phyloP scores from a whole-genome alignment of 2,797 vertebrate genomes.

The Bradypodion ventrale region DNA sequence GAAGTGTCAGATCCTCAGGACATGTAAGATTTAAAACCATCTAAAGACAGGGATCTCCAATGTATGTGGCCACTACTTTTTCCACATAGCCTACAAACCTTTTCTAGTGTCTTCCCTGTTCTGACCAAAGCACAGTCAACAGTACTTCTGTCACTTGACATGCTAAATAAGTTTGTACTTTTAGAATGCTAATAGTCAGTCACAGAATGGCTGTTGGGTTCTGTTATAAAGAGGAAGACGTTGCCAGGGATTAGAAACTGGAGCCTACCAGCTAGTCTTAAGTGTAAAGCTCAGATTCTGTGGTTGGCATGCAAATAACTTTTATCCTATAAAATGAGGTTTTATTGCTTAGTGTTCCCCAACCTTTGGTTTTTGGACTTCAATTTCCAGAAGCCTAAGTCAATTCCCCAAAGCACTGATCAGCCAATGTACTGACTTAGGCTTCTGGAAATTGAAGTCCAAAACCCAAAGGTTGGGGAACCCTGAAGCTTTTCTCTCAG shows the following conservation, averaged over 20 bases:
- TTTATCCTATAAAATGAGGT: neutral
- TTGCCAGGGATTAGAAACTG: neutral
- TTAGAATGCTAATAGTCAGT: no score
- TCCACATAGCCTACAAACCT: no score
- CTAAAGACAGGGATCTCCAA: fast-evolving
- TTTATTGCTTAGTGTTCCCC: neutral
- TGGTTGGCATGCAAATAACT: neutral
- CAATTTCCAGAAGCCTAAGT: no score
- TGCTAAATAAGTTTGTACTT: no score
- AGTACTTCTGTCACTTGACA: no score
- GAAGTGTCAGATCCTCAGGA: constrained; percentile 93
- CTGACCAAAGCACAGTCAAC: neutral
- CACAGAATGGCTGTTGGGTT: neutral
- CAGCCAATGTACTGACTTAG: no score
- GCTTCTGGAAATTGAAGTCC: no score
- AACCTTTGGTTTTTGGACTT: no score
- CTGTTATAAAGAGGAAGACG: neutral
- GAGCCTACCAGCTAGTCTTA: neutral
- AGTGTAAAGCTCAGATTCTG: neutral
- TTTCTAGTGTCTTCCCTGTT: neutral
- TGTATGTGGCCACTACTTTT: neutral
- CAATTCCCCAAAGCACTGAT: no score
- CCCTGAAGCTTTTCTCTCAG: neutral
- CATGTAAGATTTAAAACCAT: constrained; percentile 82
- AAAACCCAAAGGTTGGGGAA: no score